phyloP scores from a whole-genome alignment of 1,140 invertebrate genomes.

The Pantala flavescens region DNA sequence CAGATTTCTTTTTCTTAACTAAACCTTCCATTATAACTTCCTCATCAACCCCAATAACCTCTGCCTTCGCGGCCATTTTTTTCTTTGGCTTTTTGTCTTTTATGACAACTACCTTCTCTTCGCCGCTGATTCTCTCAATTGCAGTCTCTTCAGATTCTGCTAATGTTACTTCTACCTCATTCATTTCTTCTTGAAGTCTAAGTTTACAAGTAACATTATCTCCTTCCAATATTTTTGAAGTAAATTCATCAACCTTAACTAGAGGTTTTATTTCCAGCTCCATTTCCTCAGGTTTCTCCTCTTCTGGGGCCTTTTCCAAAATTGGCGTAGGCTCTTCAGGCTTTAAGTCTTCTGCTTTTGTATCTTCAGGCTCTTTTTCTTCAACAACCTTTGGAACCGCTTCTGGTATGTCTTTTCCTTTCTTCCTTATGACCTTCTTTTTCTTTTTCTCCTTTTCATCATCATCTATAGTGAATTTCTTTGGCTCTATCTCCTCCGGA shows the following conservation, averaged over 20 bases:
- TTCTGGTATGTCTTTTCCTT: constrained; percentile 3
- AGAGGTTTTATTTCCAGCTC: constrained; percentile 20
- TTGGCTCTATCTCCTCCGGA: background rate
- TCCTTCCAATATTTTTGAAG: no score
- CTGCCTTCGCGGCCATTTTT: no score
- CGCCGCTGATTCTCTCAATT: no score
- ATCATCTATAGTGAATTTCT: background rate
- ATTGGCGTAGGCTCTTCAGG: constrained; percentile 14
- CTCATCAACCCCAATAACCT: no score
- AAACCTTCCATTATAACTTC: no score
- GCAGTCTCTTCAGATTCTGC: background rate
- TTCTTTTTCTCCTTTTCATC: background rate
- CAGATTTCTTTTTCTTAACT: no score
- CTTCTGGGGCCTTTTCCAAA: constrained; percentile 19
- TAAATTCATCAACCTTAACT: constrained; percentile 21
- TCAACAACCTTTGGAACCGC: constrained; percentile 23
- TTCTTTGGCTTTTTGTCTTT: no score
- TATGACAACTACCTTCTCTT: no score
- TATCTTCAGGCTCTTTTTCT: constrained; percentile 13
- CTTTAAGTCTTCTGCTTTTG: background rate
- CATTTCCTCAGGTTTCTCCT: constrained; percentile 30
- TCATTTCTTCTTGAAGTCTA: no score
- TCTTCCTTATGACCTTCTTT: constrained; percentile 22
- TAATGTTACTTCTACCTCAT: constrained; percentile 17
- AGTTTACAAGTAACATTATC: constrained; percentile 12